Evolutionary conservation across 2,113 vertebrate species (phyloP), one percentile per base, ranked within the genome.

Genomic region (Spea bombifrons): DNA sequence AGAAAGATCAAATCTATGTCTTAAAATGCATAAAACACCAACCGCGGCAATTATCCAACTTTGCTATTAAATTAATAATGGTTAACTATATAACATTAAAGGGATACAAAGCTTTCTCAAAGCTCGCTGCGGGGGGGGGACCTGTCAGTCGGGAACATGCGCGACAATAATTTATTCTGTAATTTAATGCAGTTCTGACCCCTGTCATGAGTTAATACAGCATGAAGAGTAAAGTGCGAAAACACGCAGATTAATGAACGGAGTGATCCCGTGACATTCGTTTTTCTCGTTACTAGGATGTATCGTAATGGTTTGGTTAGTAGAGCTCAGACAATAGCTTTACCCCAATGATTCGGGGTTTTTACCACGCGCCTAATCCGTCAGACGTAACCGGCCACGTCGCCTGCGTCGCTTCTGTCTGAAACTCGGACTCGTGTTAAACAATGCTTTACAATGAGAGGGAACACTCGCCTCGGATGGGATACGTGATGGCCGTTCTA

Each of bases 121-220:
- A 73, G 86, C 76, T 30, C 83, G 84, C 84, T 85, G 81, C 86
- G 85, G 83, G 82, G 75, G 84, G 86, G 86, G 86, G 86, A 92
- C 78, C 92, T 94, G 92, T 93, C 94, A 94, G 88, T 87, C 88
- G 85, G 63, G 88, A 89, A 85, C 88, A 86, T 89, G 92, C 90
- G 89, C 88, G 86, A 81, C 70, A 87, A 79, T 89, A 91, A 91
- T 94, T 93, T 91, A 91, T 92, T 90, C 89, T 91, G 89, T 93
- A 92, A 94, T 95, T 95, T 93, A 91, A 92, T 88, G 89, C 91
- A 90, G 92, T 87, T 89, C 83, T 92, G 91, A 93, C 93, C 92
- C 84, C 80, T 89, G 91, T 93, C 89, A 92, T 87, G 90, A 94
- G 92, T 94, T 97, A 95, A 94, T 91, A 88, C 85, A 92, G 90